Percentiles rank a stretch among this genome's conserved stretches.
phyloP scores from a whole-genome alignment of 2,797 vertebrate genomes.

The Gallinago nigripennis region DNA sequence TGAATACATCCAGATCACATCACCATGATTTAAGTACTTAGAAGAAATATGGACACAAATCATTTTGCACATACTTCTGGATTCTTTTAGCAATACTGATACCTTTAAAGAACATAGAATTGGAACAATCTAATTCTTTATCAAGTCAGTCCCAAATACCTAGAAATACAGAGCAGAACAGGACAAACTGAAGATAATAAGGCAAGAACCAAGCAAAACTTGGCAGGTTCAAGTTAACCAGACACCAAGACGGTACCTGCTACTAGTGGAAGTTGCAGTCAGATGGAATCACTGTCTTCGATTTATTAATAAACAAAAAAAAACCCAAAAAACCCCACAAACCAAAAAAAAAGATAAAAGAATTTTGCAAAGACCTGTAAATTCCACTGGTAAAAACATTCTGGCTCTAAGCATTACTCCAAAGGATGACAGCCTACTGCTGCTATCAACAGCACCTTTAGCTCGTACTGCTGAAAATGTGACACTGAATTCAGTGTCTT shows the following conservation, averaged over 20 bases:
- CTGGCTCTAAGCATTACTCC: background rate
- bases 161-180: background rate
- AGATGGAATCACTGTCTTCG: background rate
- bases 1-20: background rate
- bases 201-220: background rate
- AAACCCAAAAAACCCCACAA: background rate
- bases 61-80: background rate
- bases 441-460: background rate
- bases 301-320: background rate
- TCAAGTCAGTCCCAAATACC: background rate
- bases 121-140: background rate
- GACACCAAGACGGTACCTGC: rapidly evolving
- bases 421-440: background rate
- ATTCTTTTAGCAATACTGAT: background rate
- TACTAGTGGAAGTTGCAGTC: background rate
- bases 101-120: background rate
- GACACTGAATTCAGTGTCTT: background rate
- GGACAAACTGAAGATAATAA: background rate
- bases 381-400: background rate
- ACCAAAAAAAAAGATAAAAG: background rate
- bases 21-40: background rate
- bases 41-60: background rate
- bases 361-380: background rate
- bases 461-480: background rate
- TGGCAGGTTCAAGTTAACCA: background rate